Conservation (phyloP, 1,140 invertebrate genomes). For the Anoplophora glabripennis region DNA sequence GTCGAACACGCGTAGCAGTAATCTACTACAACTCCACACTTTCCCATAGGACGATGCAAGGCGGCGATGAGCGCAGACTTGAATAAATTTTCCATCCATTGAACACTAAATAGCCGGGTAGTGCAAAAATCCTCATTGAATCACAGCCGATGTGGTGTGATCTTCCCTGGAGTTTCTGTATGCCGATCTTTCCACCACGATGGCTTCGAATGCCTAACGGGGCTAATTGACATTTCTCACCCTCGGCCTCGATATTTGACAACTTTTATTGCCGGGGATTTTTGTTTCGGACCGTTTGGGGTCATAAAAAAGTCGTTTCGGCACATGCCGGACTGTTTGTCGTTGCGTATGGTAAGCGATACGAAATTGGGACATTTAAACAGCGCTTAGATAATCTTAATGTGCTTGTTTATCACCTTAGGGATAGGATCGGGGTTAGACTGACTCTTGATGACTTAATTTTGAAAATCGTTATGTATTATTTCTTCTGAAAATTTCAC, state of each 20-base stretch:
- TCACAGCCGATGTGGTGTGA: slow-evolving; percentile 4
- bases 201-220: slow-evolving; percentile 4
- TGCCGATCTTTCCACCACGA: slow-evolving; percentile 12
- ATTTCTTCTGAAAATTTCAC: no score
- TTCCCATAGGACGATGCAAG: slow-evolving; percentile 4
- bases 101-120: slow-evolving; percentile 25
- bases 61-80: slow-evolving; percentile 3
- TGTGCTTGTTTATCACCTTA: no score
- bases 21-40: neutral
- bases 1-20: neutral
- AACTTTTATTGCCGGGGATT: neutral
- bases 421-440: no score
- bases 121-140: slow-evolving; percentile 18
- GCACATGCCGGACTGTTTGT: no score
- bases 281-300: no score
- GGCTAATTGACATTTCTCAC: slow-evolving; percentile 16
- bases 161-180: neutral
- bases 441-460: no score
- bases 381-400: no score
- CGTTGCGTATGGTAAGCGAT: no score
- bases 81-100: slow-evolving; percentile 28
- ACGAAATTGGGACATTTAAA: no score
- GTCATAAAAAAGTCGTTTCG: no score
- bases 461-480: no score
- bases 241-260: slow-evolving; percentile 6